A percentile compares a stretch with the other conserved stretches of the same genome.
phyloP scores from a whole-genome alignment of 2,113 vertebrate genomes.

The Anarhynchus alexandrinus region DNA sequence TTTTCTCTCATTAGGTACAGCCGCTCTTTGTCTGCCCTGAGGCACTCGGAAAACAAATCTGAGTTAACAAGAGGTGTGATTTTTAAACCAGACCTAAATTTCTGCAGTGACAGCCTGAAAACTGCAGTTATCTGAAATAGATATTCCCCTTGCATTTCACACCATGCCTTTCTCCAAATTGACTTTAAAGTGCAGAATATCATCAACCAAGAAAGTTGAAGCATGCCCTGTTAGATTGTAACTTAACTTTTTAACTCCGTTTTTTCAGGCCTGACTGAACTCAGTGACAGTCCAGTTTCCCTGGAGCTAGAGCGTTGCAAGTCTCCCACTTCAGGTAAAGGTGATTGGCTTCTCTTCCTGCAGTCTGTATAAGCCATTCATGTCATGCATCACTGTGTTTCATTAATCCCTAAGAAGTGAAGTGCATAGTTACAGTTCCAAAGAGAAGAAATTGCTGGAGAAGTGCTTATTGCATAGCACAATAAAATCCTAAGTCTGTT shows the following conservation, averaged over 20 bases:
- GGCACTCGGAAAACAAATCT: not conserved
- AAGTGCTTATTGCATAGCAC: not conserved
- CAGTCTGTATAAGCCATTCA: constrained; percentile 49
- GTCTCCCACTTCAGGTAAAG: constrained; percentile 96
- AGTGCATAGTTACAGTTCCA: not conserved
- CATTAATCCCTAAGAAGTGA: constrained; percentile 33
- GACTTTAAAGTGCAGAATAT: constrained; percentile 9
- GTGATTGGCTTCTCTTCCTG: constrained; percentile 47
- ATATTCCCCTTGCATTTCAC: not conserved
- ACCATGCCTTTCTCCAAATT: constrained; percentile 19
- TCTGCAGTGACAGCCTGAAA: constrained; percentile 28
- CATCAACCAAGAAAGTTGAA: constrained; percentile 34
- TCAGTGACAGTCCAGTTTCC: constrained; percentile 92
- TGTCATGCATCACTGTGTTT: constrained; percentile 54
- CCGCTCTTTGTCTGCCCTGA: not conserved
- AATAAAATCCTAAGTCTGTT: not conserved
- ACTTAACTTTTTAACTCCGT: constrained; percentile 52
- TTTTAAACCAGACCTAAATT: not conserved
- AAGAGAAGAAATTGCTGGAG: not conserved
- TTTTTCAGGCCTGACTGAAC: constrained; percentile 91
- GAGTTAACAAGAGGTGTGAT: constrained; percentile 28
- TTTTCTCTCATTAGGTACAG: not conserved
- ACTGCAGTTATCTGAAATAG: constrained; percentile 1
- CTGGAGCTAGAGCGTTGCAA: constrained; percentile 95
- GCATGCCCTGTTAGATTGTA: constrained; percentile 57